Percentiles rank a stretch among this genome's conserved stretches.
phyloP scores from a whole-genome alignment of 2,888 invertebrate genomes.

The Plusia festucae region DNA sequence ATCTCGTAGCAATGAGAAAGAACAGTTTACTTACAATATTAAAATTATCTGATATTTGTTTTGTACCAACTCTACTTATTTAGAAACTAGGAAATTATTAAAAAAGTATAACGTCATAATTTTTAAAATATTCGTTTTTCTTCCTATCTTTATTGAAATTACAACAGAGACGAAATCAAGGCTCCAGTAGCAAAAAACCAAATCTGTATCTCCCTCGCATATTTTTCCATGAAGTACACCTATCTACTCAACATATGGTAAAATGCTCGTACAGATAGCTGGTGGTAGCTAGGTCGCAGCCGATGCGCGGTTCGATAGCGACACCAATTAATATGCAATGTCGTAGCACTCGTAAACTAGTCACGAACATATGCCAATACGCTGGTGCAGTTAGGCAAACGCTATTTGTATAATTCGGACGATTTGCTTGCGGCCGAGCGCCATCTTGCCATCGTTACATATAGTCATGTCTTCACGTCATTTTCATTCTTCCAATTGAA shows the following conservation, averaged over 20 bases:
- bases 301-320: conserved; percentile 85
- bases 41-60: not conserved
- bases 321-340: conserved; percentile 89
- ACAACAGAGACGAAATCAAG: not conserved
- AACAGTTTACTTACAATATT: not conserved
- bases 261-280: conserved; percentile 55
- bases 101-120: no score
- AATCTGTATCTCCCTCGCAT: conserved; percentile 14
- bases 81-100: no score
- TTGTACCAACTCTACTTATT: not conserved
- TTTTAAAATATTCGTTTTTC: no score
- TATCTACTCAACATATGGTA: conserved; percentile 44
- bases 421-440: conserved; percentile 71
- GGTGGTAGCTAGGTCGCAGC: conserved; percentile 79
- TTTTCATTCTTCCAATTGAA: conserved; percentile 49
- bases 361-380: conserved; percentile 89
- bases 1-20: not conserved
- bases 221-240: conserved; percentile 26
- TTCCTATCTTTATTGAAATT: not conserved
- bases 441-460: conserved; percentile 57
- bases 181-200: conserved; percentile 17
- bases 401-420: conserved; percentile 86
- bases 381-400: conserved; percentile 83
- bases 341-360: conserved; percentile 87
- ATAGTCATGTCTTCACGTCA: conserved; percentile 43